phyloP scores from a whole-genome alignment of 1,140 invertebrate species.

The Euschistus heros region DNA sequence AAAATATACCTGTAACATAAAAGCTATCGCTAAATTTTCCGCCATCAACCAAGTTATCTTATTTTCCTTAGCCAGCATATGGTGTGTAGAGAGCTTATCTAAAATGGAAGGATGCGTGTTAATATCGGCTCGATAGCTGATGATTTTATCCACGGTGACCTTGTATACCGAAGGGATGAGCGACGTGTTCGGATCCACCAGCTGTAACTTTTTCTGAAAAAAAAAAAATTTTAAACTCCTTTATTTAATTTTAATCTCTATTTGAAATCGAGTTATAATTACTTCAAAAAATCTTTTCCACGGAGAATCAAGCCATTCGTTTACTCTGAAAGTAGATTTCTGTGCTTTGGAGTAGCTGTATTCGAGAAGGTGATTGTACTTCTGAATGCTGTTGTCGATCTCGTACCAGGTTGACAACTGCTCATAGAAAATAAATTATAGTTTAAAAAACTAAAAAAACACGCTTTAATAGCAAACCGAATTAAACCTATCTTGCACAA shows the following conservation, averaged over 20 bases:
- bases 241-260: no score
- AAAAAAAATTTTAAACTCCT: no score
- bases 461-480: no score
- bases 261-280: no score
- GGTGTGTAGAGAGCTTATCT: constrained; percentile 46
- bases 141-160: constrained; percentile 50
- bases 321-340: constrained; percentile 6
- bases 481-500: no score
- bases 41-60: constrained; percentile 30
- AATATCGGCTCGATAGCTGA: constrained; percentile 54
- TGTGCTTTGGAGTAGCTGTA: constrained; percentile 7
- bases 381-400: neutral
- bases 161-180: constrained; percentile 31
- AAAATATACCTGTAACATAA: constrained; percentile 30
- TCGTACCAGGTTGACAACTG: neutral
- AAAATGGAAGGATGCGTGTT: constrained; percentile 44
- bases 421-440: no score
- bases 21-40: constrained; percentile 3
- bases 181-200: constrained; percentile 1
- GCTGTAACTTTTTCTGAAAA: neutral
- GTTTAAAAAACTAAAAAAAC: no score
- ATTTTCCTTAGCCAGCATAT: constrained; percentile 52
- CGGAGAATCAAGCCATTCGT: constrained; percentile 5
- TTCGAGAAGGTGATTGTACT: neutral
- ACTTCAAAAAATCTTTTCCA: constrained; percentile 12